phyloP scores from a whole-genome alignment of 1,140 invertebrate genomes.

The Drosophila kikkawai region DNA sequence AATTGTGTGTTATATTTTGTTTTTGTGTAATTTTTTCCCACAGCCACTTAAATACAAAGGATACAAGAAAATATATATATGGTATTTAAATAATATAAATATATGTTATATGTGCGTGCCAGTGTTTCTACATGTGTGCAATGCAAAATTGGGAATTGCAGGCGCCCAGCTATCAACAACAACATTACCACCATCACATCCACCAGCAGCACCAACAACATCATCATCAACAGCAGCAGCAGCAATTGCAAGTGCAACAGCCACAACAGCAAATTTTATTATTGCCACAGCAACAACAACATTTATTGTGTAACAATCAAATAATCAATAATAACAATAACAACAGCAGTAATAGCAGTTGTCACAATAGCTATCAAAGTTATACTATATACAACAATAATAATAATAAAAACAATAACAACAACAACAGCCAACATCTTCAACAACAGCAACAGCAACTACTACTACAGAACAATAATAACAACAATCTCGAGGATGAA shows the following conservation, averaged over 20 bases:
- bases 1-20: conserved; percentile 12
- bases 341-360: conserved; percentile 49
- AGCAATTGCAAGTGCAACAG: conserved; percentile 24
- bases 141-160: conserved; percentile 82
- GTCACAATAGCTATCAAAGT: conserved; percentile 45
- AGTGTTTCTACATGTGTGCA: conserved; percentile 68
- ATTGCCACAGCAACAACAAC: conserved; percentile 46
- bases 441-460: conserved; percentile 44
- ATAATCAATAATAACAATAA: conserved; percentile 49
- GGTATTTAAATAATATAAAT: conserved; percentile 43
- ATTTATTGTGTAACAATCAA: conserved; percentile 34
- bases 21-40: conserved; percentile 1
- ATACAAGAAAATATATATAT: conserved; percentile 6
- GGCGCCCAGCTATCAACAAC: conserved; percentile 78
- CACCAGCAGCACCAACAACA: conserved; percentile 39
- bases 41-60: neutral
- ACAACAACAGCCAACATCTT: conserved; percentile 24
- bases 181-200: conserved; percentile 67
- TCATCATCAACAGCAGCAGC: conserved; percentile 33
- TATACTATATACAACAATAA: conserved; percentile 42
- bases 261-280: conserved; percentile 37
- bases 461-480: conserved; percentile 53
- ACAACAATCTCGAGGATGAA: conserved; percentile 77
- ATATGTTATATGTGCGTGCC: conserved; percentile 34
- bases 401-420: conserved; percentile 38